Conservation (phyloP, 2,797 vertebrate genomes). For the Uromys caudimaculatus region DNA sequence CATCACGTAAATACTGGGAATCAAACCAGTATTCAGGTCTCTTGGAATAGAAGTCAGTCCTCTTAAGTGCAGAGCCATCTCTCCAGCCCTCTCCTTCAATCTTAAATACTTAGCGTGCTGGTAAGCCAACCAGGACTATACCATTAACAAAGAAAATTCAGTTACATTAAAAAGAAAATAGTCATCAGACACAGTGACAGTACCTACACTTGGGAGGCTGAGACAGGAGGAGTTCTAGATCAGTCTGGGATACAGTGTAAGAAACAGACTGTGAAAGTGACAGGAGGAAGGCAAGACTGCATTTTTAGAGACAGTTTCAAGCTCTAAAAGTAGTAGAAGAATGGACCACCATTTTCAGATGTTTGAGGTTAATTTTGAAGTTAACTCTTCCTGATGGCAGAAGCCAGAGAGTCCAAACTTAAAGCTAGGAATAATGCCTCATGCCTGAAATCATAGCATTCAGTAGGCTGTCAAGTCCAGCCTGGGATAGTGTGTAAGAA, state of each 20-base stretch:
- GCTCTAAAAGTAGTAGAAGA: background rate
- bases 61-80: background rate
- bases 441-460: background rate
- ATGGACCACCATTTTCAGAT: constrained; percentile 42
- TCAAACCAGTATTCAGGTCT: background rate
- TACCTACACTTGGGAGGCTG: background rate
- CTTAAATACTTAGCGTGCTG: constrained; percentile 15
- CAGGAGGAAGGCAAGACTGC: background rate
- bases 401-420: background rate
- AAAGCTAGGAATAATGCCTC: background rate
- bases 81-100: background rate
- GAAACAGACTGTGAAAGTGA: background rate
- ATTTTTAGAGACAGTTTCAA: constrained; percentile 55
- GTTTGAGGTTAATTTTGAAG: constrained; percentile 30
- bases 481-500: background rate
- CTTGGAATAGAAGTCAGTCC: background rate
- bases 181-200: background rate
- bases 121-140: background rate
- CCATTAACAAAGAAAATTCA: constrained; percentile 32
- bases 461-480: background rate
- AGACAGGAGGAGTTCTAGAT: background rate
- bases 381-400: background rate
- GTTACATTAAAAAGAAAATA: constrained; percentile 47
- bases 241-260: background rate
- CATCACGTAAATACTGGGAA: background rate